phyloP scores from a whole-genome alignment of 2,113 vertebrate species.

The Hippopotamus amphibius region DNA sequence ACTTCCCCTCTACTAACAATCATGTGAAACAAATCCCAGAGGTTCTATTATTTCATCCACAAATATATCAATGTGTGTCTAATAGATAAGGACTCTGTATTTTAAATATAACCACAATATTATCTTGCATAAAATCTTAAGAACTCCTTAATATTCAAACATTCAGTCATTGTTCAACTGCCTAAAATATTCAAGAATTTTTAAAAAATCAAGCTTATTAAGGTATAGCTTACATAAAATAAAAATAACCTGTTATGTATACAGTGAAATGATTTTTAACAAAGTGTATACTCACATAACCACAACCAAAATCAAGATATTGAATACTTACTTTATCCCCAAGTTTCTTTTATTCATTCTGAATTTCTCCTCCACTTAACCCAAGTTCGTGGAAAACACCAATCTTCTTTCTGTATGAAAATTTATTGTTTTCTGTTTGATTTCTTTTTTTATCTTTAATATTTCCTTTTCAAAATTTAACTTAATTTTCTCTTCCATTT shows the following conservation, averaged over 20 bases:
- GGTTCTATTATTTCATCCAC: neutral
- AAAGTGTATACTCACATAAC: neutral
- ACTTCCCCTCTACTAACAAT: neutral
- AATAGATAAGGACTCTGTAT: neutral
- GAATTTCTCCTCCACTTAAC: neutral
- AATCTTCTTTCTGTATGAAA: neutral
- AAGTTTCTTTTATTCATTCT: neutral
- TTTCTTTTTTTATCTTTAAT: neutral
- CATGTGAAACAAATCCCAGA: neutral
- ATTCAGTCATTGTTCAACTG: neutral
- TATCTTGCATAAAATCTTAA: neutral
- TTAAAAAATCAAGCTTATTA: neutral
- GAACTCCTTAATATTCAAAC: neutral
- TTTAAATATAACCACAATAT: neutral
- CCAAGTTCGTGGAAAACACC: neutral
- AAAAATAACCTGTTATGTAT: neutral
- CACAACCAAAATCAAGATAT: neutral
- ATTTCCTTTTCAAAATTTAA: neutral
- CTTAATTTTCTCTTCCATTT: neutral
- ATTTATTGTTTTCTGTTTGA: constrained; percentile 10
- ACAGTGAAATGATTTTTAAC: neutral
- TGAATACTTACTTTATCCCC: neutral
- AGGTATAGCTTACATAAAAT: neutral
- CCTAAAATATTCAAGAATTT: constrained; percentile 37
- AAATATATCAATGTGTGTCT: neutral